Conservation (phyloP, 2,888 invertebrate genomes). For the Agonopterix alstromeriana region DNA sequence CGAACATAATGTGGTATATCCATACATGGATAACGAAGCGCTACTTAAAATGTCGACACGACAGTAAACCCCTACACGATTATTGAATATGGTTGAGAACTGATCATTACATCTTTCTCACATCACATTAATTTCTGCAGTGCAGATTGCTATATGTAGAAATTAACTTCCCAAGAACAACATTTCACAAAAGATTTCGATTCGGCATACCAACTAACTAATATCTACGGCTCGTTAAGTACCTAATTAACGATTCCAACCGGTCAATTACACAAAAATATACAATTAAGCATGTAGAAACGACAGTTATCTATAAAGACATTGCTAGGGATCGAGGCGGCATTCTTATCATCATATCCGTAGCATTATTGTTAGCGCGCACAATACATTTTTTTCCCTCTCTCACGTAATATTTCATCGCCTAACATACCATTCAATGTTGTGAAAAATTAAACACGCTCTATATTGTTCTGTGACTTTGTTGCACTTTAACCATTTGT, state of each 20-base stretch:
- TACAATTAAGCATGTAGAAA: constrained; percentile 8
- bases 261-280: constrained; percentile 2
- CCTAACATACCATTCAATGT: constrained; percentile 15
- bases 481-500: neutral
- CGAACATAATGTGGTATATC: too few species aligned
- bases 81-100: too few species aligned
- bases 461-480: constrained; percentile 18
- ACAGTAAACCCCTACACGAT: too few species aligned
- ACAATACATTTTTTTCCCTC: constrained; percentile 44
- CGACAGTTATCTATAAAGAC: constrained; percentile 1
- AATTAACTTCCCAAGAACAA: too few species aligned
- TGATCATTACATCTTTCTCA: too few species aligned
- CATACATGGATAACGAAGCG: too few species aligned
- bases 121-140: too few species aligned
- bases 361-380: constrained; percentile 49
- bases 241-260: neutral
- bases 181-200: too few species aligned
- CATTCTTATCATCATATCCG: constrained; percentile 37
- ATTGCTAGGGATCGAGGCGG: constrained; percentile 13
- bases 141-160: too few species aligned
- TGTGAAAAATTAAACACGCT: constrained; percentile 21
- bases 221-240: neutral
- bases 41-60: too few species aligned
- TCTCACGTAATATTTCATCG: constrained; percentile 48
- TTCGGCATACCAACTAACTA: too few species aligned